These are phyloP conservation scores for Hypsibius dujardini DNA, from an alignment of 1,140 invertebrate species.

Conservation along the genomic window DNA sequence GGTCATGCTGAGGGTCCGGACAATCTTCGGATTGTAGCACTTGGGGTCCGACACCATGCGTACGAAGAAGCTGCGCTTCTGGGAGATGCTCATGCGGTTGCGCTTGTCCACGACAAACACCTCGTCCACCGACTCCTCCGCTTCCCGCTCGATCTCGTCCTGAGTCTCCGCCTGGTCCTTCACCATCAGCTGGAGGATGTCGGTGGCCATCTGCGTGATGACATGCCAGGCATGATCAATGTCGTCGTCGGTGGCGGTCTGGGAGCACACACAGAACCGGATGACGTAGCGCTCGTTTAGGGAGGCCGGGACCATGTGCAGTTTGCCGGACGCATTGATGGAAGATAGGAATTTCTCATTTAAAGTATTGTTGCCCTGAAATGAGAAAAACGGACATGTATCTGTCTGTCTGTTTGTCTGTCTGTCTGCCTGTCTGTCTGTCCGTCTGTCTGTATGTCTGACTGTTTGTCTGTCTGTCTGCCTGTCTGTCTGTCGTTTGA, in stretches of 20 bases:
- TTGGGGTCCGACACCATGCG: slow-evolving; percentile 87
- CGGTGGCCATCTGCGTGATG: slow-evolving; percentile 62
- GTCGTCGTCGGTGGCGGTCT: slow-evolving; percentile 68
- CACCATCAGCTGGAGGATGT: slow-evolving; percentile 45
- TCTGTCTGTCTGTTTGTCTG: no score
- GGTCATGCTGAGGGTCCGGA: slow-evolving; percentile 1
- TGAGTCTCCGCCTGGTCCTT: slow-evolving; percentile 9
- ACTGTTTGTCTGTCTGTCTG: no score
- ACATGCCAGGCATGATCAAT: slow-evolving; percentile 74
- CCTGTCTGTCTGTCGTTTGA: no score
- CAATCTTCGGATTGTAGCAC: slow-evolving; percentile 65
- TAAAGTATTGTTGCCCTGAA: slow-evolving; percentile 60
- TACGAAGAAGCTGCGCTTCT: slow-evolving; percentile 83
- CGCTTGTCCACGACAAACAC: slow-evolving; percentile 37
- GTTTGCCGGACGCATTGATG: slow-evolving; percentile 84
- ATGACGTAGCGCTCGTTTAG: slow-evolving; percentile 75
- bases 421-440: no score
- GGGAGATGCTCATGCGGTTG: slow-evolving; percentile 49
- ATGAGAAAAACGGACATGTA: no score
- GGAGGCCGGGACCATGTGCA: slow-evolving; percentile 90
- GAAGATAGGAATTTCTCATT: slow-evolving; percentile 82
- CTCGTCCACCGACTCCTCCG: slow-evolving; percentile 29
- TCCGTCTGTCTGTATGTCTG: no score
- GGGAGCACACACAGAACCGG: slow-evolving; percentile 80
- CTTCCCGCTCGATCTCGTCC: slow-evolving; percentile 25